Base-by-base conservation (phyloP, 2,888 invertebrate genomes). In the Noctua comes region DNA sequence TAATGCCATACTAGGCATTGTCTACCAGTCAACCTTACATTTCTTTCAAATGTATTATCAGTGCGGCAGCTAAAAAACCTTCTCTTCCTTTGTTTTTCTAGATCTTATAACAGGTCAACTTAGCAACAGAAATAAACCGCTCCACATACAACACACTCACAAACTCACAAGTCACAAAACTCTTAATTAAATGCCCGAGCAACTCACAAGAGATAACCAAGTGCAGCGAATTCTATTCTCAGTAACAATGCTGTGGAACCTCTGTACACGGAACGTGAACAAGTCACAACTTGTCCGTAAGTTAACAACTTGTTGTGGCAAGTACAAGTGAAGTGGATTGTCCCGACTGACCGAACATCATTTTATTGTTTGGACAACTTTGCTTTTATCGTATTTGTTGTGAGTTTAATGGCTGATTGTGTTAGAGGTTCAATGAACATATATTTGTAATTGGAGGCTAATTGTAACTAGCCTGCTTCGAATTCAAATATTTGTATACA, bases 241-340 rank as follows among this genome's bases (percentile, higher is more conserved):
- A 90, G 89, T 89, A 88, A 91, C 90, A 90, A 91, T 88, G 86
- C 86, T 88, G 77, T 76, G 82, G 78, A 81, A 89, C 86, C 79
- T 80, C 79, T 74, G 85, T 85, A 84, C 85, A 74, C 79, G 46
- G 66, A 66, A 66, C 66, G 66, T 82, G 84, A 91, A 86, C 87
- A 84, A 85, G 84, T 93, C 88, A 82, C 89, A 91, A 92, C 91
- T 91, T 84, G 89, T 89, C 90, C 82, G 82, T 87, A 90, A 93
- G 91, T 91, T 92, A 91, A 91, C 91, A 93, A 92, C 89, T 93
- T 91, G 91, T 91, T 92, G 90, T 90, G 88, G 90, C 82, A 85
- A 85, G 86, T 88, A 89, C 83, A 31, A 73, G 46, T 72, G 82
- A 80, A 82, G 84, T 78, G 85, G 89, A 83, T 88, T 87, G 88